Conservation (phyloP, 2,797 vertebrate species). For the Melanotaenia trifasciata region DNA sequence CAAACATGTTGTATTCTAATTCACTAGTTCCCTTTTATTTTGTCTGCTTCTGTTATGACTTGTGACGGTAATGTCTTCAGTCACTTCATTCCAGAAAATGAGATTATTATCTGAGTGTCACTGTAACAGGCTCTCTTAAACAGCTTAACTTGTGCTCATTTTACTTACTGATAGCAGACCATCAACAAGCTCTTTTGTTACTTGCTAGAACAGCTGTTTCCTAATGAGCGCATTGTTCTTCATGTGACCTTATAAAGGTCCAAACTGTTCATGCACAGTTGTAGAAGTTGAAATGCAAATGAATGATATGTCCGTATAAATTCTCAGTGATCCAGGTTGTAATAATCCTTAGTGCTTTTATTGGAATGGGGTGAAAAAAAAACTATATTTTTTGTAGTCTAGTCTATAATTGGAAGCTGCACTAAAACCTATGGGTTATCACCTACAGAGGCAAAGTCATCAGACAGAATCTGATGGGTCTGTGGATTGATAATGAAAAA, state of each 20-base stretch:
- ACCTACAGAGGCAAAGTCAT: background rate
- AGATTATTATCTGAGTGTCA: background rate
- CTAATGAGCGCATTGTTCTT: no score
- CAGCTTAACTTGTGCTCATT: background rate
- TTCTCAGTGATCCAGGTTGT: no score
- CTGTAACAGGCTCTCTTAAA: background rate
- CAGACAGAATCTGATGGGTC: background rate
- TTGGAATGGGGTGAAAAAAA: background rate
- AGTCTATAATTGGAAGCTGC: background rate
- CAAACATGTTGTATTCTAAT: background rate
- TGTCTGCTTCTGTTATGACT: constrained; percentile 21
- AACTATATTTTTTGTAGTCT: background rate
- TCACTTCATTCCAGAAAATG: constrained; percentile 6
- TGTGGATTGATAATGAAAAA: no score
- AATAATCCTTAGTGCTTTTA: background rate
- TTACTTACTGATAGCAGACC: background rate
- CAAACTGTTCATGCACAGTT: background rate
- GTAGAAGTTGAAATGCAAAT: background rate
- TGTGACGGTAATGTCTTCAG: background rate
- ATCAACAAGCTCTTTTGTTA: background rate
- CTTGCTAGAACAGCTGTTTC: background rate
- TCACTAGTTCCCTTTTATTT: background rate
- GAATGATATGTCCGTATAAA: no score
- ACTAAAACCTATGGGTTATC: background rate
- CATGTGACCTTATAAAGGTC: no score